Evolutionary conservation across 2,888 invertebrate genomes (phyloP).

Genomic region (Parnassius orleans): DNA sequence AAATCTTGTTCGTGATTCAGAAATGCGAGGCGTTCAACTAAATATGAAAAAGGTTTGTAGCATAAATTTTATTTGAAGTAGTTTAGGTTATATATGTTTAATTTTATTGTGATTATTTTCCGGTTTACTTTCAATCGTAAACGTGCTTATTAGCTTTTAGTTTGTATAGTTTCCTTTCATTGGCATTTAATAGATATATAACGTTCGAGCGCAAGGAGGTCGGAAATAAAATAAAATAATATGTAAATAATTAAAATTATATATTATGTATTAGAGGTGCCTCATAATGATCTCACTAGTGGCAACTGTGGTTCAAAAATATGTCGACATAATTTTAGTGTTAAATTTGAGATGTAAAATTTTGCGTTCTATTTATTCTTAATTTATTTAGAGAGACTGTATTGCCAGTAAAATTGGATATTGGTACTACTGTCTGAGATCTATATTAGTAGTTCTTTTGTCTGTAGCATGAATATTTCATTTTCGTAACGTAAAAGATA

Average conservation of each 20-base stretch:
- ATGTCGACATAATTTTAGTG: conserved; percentile 29
- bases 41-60: conserved; percentile 20
- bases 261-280: conserved; percentile 34
- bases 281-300: conserved; percentile 44
- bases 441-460: conserved; percentile 10
- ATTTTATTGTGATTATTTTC: conserved; percentile 19
- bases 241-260: conserved; percentile 17
- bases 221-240: conserved; percentile 19
- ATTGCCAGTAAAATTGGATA: conserved; percentile 5
- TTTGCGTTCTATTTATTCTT: conserved; percentile 23
- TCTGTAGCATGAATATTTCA: conserved; percentile 20
- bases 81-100: conserved; percentile 6
- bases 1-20: conserved; percentile 4
- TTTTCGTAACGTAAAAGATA: not conserved
- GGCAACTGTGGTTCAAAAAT: conserved; percentile 27
- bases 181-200: conserved; percentile 21
- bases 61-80: conserved; percentile 10
- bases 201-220: conserved; percentile 24
- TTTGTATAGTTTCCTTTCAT: conserved; percentile 10
- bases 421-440: conserved; percentile 8
- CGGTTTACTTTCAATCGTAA: conserved; percentile 20
- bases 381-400: conserved; percentile 19
- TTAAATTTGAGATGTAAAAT: conserved; percentile 26
- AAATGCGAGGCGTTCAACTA: conserved; percentile 1
- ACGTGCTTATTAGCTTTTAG: conserved; percentile 11